Evolutionary conservation across 2,888 invertebrate species (phyloP), one percentile per base, ranked within the genome.

Genomic region (Barypeithes pellucidus): DNA sequence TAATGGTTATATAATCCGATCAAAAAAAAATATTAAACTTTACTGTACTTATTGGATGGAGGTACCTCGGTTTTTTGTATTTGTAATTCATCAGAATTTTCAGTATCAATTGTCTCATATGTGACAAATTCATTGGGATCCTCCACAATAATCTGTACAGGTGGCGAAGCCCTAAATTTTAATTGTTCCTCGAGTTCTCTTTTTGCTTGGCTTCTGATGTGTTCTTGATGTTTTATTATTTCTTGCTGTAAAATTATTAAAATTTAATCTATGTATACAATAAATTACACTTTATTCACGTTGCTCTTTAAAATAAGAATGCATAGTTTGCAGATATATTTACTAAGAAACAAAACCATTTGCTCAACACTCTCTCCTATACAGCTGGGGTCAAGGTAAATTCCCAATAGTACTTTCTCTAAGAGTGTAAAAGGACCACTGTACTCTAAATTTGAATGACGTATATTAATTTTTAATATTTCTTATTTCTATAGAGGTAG

Each of bases 171-270:
- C 5, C 79, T 73, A 78, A 85, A 86, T 59, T 83, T 81, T 29
- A 86, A 68, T 67, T 85, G 83, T 76, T 84, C 84, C 77, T 83
- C 82, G 52, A 84, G 69, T 76, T 85, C 84, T 62, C 80, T 80
- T 77, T 84, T 84, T 8, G 79, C 79, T 78, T 82, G 79, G 52
- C 33, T 54, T 20, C 72, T 52, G 3, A 59, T 54, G 3, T 59
- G 22, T 60, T 75, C 75, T 18, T 71, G 71, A 18, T 75, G 36
- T 47, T 24, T 11, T 39, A 20, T 11, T 22, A 43, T 60, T 65
- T 73, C 0, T 57, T 57, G 33, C 54, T 57, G 9, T 7, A 52
- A 52, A 14, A 3, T n/a, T 41, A n/a, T 16, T 43, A 43, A 3
- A 43, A n/a, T 12, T 43, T 8, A 14, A 41, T 41, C 14, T 9